These are phyloP conservation scores for Heliocidaris tuberculata DNA, from an alignment of 35 echinoderm and acorn worm genomes.

Conservation along the genomic window DNA sequence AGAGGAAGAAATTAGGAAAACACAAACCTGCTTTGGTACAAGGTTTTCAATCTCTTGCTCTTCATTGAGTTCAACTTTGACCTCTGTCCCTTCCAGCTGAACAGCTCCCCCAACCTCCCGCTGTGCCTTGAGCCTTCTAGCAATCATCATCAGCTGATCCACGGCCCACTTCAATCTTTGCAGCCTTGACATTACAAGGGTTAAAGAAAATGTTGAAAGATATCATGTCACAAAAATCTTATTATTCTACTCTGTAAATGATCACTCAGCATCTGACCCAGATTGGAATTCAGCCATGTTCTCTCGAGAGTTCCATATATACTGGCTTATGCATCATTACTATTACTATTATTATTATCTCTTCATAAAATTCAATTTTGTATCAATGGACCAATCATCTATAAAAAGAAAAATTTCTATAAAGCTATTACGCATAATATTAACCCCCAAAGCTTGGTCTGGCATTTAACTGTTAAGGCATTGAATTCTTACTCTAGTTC, in stretches of 20 bases:
- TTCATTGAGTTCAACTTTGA: conserved; percentile 97
- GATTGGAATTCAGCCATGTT: no score
- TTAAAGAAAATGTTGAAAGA: no score
- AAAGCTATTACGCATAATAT: no score
- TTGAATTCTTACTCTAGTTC: conserved; percentile 46
- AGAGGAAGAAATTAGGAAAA: not conserved
- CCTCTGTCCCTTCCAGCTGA: conserved; percentile 90
- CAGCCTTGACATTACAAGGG: conserved; percentile 38
- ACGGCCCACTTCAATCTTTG: conserved; percentile 80
- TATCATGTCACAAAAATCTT: no score
- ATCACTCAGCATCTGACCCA: no score
- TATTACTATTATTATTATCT: no score
- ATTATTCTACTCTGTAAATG: no score
- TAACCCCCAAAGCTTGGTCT: not conserved
- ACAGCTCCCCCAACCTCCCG: conserved; percentile 83
- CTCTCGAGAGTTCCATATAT: no score
- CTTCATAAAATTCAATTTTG: no score
- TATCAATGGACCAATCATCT: no score
- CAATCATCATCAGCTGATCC: conserved; percentile 88
- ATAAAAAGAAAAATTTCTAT: no score
- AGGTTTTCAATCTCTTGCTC: conserved; percentile 98
- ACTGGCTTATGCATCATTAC: no score
- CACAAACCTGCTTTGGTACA: conserved; percentile 89
- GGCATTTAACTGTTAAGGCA: not conserved
- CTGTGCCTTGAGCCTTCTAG: conserved; percentile 77